Percentiles rank a stretch among this genome's conserved stretches.
phyloP scores from a whole-genome alignment of 2,888 invertebrate species.

The Tetramorium bicarinatum region DNA sequence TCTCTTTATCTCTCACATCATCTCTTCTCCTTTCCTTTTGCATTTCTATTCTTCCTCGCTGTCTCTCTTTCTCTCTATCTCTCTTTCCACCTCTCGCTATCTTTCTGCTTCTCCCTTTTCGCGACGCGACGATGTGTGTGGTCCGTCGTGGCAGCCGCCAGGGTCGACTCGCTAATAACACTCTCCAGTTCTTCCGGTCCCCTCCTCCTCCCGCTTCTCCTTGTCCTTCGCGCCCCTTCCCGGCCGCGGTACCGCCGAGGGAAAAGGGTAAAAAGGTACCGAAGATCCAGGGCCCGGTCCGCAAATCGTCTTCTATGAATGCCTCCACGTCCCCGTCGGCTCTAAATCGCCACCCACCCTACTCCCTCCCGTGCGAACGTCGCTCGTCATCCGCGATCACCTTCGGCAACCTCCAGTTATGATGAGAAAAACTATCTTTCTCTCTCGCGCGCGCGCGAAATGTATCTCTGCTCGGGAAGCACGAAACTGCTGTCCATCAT shows the following conservation, averaged over 20 bases:
- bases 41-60: slow-evolving; percentile 42
- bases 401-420: slow-evolving; percentile 42
- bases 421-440: slow-evolving; percentile 24
- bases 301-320: slow-evolving; percentile 82
- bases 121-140: slow-evolving; percentile 82
- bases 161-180: slow-evolving; percentile 84
- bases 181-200: slow-evolving; percentile 73
- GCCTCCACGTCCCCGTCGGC: slow-evolving; percentile 70
- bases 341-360: slow-evolving; percentile 61
- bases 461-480: neutral
- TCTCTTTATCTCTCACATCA: slow-evolving; percentile 23
- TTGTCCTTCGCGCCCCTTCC: slow-evolving; percentile 61
- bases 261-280: slow-evolving; percentile 79
- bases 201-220: slow-evolving; percentile 47
- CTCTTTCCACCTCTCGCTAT: slow-evolving; percentile 54
- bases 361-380: slow-evolving; percentile 56
- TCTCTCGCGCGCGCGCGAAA: neutral
- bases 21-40: slow-evolving; percentile 18
- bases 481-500: neutral
- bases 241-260: slow-evolving; percentile 65
- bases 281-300: slow-evolving; percentile 78
- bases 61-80: slow-evolving; percentile 56
- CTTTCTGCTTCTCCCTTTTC: slow-evolving; percentile 65
- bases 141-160: slow-evolving; percentile 83
- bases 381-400: slow-evolving; percentile 72